Conservation (phyloP, 2,797 vertebrate genomes). For the Numenius phaeopus region DNA sequence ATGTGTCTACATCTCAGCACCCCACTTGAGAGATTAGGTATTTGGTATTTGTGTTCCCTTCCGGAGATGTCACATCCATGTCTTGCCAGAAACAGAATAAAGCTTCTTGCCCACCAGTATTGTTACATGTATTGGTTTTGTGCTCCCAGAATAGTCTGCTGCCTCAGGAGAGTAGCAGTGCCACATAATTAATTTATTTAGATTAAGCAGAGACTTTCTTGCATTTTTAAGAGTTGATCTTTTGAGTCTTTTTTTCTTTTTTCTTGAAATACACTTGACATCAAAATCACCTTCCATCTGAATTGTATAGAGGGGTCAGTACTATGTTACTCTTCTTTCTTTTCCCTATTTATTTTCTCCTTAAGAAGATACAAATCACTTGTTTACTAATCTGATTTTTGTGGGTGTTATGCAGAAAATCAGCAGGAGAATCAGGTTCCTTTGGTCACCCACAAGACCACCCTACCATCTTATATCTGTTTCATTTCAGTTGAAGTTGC, state of each 20-base stretch:
- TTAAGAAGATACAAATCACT: background rate
- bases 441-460: background rate
- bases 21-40: background rate
- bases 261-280: background rate
- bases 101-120: background rate
- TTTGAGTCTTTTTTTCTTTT: background rate
- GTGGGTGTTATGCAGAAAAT: background rate
- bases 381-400: background rate
- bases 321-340: background rate
- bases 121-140: background rate
- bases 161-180: background rate
- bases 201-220: background rate
- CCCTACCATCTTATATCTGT: background rate
- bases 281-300: background rate
- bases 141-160: background rate
- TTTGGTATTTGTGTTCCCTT: background rate
- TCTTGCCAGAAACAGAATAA: background rate
- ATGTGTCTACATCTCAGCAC: background rate
- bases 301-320: background rate
- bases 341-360: background rate
- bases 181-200: background rate
- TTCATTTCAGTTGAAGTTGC: background rate
- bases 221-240: background rate
- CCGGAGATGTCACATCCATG: background rate
- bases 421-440: background rate